phyloP scores from a whole-genome alignment of 1,140 invertebrate genomes.

The Calephelis virginiensis region DNA sequence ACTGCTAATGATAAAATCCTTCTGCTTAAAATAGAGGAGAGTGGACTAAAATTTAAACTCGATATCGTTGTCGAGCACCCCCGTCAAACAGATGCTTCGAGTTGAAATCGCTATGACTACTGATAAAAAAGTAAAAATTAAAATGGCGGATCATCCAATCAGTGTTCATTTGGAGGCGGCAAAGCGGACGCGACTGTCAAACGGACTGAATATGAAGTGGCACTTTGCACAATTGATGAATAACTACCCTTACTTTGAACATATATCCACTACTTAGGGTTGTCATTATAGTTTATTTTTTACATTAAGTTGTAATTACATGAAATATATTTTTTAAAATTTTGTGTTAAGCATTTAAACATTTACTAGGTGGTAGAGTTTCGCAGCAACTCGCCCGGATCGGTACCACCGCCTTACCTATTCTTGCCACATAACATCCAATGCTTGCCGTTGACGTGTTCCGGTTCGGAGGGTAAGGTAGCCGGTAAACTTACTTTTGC shows the following conservation, averaged over 20 bases:
- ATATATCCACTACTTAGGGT: constrained; percentile 33
- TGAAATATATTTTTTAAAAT: too few species aligned
- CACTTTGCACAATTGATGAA: constrained; percentile 74
- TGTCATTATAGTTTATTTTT: background rate
- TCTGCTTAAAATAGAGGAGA: constrained; percentile 26
- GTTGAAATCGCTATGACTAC: constrained; percentile 30
- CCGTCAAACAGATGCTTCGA: constrained; percentile 38
- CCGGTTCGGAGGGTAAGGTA: too few species aligned
- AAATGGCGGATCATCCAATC: constrained; percentile 62
- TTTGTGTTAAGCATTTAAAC: too few species aligned
- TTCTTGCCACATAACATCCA: too few species aligned
- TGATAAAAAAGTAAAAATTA: constrained; percentile 40
- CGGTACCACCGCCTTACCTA: too few species aligned
- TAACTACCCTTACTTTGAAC: constrained; percentile 56
- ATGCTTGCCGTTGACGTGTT: too few species aligned
- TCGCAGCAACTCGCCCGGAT: too few species aligned
- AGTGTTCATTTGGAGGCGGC: constrained; percentile 54
- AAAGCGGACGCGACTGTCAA: constrained; percentile 61
- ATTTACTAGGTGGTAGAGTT: too few species aligned
- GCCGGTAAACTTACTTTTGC: too few species aligned
- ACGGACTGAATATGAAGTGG: constrained; percentile 71
- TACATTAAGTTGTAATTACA: background rate
- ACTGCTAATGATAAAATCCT: background rate
- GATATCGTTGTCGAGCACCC: constrained; percentile 29
- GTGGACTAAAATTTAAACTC: constrained; percentile 8